phyloP scores from a whole-genome alignment of 2,113 vertebrate genomes.

The Willisornis vidua region DNA sequence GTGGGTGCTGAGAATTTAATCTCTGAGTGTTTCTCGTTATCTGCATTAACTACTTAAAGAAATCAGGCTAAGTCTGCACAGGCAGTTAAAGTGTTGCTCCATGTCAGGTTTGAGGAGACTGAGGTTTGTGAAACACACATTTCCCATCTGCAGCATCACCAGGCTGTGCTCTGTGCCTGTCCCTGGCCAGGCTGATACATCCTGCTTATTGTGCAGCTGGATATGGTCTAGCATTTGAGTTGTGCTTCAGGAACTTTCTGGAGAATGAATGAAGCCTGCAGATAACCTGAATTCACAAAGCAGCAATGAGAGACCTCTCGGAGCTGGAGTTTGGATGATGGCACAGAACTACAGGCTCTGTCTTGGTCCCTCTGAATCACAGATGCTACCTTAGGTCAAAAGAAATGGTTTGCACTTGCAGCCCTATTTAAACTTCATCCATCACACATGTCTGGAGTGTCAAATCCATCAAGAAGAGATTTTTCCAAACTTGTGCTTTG shows the following conservation, averaged over 20 bases:
- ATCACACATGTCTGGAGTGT: not conserved
- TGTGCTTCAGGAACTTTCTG: not conserved
- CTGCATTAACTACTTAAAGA: not conserved
- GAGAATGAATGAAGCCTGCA: not conserved
- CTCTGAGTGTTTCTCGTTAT: not conserved
- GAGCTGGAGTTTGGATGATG: not conserved
- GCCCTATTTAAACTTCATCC: not conserved
- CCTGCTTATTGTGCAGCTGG: not conserved
- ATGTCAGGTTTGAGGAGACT: not conserved
- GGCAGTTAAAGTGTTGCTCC: not conserved
- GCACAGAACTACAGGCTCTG: not conserved
- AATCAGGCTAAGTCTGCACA: not conserved
- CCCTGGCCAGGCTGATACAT: not conserved
- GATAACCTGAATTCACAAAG: not conserved
- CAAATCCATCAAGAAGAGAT: not conserved
- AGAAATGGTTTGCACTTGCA: not conserved
- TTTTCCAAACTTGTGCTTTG: not conserved
- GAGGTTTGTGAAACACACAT: not conserved
- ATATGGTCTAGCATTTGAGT: not conserved
- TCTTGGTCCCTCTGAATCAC: not conserved
- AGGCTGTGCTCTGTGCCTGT: not conserved
- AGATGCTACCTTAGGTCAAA: not conserved
- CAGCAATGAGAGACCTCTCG: not conserved
- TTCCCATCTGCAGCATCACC: not conserved
- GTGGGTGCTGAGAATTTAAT: not conserved